A percentile compares a stretch with the other conserved stretches of the same genome.
Evolutionary conservation across 2,888 invertebrate species (phyloP).

Genomic region (Oasisia sp.): DNA sequence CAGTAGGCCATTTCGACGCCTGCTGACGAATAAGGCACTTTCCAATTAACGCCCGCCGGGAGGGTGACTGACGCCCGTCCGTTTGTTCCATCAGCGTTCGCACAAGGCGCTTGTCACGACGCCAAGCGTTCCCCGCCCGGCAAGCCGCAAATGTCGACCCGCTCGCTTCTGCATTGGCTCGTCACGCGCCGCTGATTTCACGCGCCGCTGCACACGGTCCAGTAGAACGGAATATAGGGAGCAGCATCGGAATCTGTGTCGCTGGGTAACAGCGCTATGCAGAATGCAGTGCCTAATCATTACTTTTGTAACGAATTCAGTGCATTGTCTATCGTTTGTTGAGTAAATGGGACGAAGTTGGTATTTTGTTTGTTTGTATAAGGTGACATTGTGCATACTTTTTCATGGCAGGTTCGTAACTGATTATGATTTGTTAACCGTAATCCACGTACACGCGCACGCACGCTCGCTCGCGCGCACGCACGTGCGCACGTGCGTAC

Average conservation of each 20-base stretch:
- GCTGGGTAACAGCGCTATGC: not conserved
- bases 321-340: not conserved
- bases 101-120: not conserved
- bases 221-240: not conserved
- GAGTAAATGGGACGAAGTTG: not conserved
- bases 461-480: too few relatives aligned
- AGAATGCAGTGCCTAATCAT: not conserved
- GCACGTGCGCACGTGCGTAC: too few relatives aligned
- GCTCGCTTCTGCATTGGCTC: not conserved
- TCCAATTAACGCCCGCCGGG: not conserved
- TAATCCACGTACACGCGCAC: too few relatives aligned
- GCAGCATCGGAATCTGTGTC: not conserved
- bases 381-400: not conserved
- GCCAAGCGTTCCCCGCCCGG: not conserved
- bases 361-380: not conserved
- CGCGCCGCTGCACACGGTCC: not conserved
- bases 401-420: not conserved
- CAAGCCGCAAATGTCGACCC: not conserved
- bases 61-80: slow-evolving; percentile 5
- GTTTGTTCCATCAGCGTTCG: not conserved
- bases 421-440: too few relatives aligned
- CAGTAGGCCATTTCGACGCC: not conserved
- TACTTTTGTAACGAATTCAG: not conserved
- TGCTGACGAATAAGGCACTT: not conserved
- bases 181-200: not conserved